Base-by-base conservation (phyloP, 2,888 invertebrate species). In the Drosophila siamana region DNA sequence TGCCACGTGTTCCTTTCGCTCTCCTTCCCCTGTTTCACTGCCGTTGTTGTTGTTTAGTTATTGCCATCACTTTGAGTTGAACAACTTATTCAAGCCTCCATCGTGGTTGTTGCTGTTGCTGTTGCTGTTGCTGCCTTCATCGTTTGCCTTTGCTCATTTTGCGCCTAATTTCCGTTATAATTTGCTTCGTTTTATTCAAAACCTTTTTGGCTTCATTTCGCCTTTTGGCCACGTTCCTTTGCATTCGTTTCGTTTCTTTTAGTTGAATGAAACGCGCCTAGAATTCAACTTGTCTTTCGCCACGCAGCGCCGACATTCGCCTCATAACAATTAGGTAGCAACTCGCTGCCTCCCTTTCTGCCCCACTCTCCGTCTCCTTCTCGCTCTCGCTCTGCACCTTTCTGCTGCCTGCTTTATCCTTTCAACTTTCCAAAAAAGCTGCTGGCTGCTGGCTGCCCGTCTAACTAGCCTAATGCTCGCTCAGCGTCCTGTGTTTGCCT, bases 101-200 rank as follows among this genome's bases (percentile, higher is more conserved):
- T 52, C 63, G 67, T 28, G 38, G 48, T 36, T 15, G 22, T 24
- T 9, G 38, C 7, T 38, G 38, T 15, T 38, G 38, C 28, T 26
- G 41, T 19, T 43, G 22, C 26, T 24, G 24, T 24, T 5, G 30
- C 33, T 33, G 28, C 28, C 28, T 28, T 9, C 28, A 9, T 28
- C 28, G 28, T 33, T 52, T 52, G 52, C 33, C 60, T 46, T 64
- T 74, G 77, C 80, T 80, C 72, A 86, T 78, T 88, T 79, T 74
- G 74, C 77, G 89, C 77, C 79, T 81, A 83, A 83, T 88, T 88
- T 88, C 84, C 89, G 88, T 78, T 83, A 77, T 88, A 88, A 88
- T 87, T 87, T 81, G 66, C 73, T 64, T 66, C 75, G 69, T 69
- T 88, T 89, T 76, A 81, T 78, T 83, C 84, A 83, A 87, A 83